These are phyloP conservation scores for Apeltes quadracus DNA, from an alignment of 2,113 vertebrate species.

Conservation along the genomic window DNA sequence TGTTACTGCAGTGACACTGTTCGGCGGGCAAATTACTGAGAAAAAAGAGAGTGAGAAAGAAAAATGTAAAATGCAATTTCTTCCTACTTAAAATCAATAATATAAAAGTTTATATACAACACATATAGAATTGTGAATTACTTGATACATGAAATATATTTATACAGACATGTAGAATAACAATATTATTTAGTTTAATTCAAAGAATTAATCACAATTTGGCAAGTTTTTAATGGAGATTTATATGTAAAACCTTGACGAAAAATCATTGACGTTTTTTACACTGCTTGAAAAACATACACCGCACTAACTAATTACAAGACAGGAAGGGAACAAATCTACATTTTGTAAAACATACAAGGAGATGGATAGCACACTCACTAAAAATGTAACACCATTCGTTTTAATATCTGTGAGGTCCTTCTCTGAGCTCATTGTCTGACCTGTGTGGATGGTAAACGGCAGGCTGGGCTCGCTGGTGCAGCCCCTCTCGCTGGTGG, in stretches of 20 bases:
- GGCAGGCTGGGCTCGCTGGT: conserved; percentile 68
- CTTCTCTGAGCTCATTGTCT: neutral
- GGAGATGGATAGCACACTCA: neutral
- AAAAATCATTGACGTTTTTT: too few relatives aligned
- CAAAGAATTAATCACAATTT: neutral
- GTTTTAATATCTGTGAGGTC: neutral
- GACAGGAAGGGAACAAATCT: neutral
- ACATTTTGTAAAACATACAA: neutral
- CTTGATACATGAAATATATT: neutral
- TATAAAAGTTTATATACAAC: neutral
- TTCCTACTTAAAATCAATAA: neutral
- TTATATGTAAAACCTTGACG: neutral
- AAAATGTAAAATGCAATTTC: neutral
- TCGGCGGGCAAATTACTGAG: conserved; percentile 78
- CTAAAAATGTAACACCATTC: too few relatives aligned
- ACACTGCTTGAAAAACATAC: neutral
- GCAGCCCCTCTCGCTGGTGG: conserved; percentile 73
- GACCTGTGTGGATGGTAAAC: conserved; percentile 72
- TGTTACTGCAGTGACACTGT: conserved; percentile 46
- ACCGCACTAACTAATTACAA: neutral
- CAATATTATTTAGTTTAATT: neutral
- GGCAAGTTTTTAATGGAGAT: too few relatives aligned
- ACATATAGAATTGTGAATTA: neutral
- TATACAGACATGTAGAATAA: neutral
- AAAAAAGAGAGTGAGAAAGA: neutral